Conservation (phyloP, 2,113 vertebrate genomes). For the Podarcis cretensis region DNA sequence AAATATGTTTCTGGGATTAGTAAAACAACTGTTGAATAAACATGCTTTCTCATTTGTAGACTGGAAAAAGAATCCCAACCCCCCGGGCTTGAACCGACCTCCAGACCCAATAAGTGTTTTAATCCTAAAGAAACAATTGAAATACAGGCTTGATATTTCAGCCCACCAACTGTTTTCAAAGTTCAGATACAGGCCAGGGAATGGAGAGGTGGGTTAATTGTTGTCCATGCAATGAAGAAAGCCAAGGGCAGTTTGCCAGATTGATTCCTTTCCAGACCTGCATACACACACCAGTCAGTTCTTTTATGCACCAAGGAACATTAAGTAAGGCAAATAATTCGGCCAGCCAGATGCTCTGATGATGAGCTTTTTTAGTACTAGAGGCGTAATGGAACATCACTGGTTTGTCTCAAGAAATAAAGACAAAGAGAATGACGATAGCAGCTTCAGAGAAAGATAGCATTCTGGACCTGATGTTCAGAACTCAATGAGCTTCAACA, state of each 20-base stretch:
- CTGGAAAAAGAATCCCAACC: background rate
- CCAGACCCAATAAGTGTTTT: background rate
- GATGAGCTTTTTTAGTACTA: conserved; percentile 53
- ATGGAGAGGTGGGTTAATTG: conserved; percentile 18
- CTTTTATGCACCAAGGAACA: conserved; percentile 49
- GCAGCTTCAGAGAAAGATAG: background rate
- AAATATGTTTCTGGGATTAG: conserved; percentile 11
- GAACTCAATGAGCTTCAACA: conserved; percentile 11
- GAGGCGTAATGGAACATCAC: conserved; percentile 23
- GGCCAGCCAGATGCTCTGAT: conserved; percentile 47
- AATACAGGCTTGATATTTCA: conserved; percentile 48
- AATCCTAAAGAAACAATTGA: conserved; percentile 48
- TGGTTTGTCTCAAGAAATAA: conserved; percentile 58
- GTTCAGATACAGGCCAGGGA: conserved; percentile 34
- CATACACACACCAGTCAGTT: conserved; percentile 46
- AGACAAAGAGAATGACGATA: conserved; percentile 24
- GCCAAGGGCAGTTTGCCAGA: background rate
- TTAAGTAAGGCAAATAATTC: conserved; percentile 38
- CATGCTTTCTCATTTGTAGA: conserved; percentile 35
- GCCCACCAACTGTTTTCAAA: conserved; percentile 43
- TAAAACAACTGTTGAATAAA: conserved; percentile 17
- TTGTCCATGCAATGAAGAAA: conserved; percentile 29
- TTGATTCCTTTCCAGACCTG: conserved; percentile 37
- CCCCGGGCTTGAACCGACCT: background rate
- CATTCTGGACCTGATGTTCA: conserved; percentile 34